Evolutionary conservation across 2,888 invertebrate species (phyloP).

Genomic region (Hipparchia semele): DNA sequence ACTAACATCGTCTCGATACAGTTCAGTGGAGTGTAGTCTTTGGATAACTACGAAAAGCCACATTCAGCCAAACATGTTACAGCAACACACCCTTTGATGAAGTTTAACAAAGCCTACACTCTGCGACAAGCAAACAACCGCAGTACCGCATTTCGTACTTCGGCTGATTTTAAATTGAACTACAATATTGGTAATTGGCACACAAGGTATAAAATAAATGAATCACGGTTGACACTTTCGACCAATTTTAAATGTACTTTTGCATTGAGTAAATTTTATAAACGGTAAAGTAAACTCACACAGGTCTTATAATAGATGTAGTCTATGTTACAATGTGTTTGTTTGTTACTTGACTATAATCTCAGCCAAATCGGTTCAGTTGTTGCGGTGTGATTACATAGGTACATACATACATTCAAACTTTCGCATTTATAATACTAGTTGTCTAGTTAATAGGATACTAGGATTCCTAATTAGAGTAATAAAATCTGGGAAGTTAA

Average conservation of each 20-base stretch:
- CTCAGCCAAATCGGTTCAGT: too few relatives aligned
- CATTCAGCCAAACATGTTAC: constrained; percentile 12
- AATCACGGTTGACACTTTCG: neutral
- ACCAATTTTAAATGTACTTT: neutral
- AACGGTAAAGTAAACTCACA: neutral
- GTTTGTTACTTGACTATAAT: too few relatives aligned
- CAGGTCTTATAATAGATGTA: too few relatives aligned
- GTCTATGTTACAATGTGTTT: too few relatives aligned
- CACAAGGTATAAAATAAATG: constrained; percentile 2
- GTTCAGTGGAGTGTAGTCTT: constrained; percentile 1
- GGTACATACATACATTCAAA: too few relatives aligned
- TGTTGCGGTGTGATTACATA: too few relatives aligned
- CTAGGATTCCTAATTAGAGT: too few relatives aligned
- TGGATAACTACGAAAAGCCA: constrained; percentile 21
- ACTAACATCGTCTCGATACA: too few relatives aligned
- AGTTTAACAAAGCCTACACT: constrained; percentile 26
- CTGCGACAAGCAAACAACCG: constrained; percentile 15
- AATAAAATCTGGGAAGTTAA: too few relatives aligned
- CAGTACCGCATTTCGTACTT: constrained; percentile 4
- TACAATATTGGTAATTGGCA: constrained; percentile 11
- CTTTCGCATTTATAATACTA: too few relatives aligned
- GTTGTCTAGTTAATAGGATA: too few relatives aligned
- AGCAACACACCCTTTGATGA: constrained; percentile 28
- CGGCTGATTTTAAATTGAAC: constrained; percentile 8
- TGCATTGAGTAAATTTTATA: neutral